A percentile compares a stretch with the other conserved stretches of the same genome.
phyloP scores from a whole-genome alignment of 2,113 vertebrate species.

The Ochotona curzoniae region DNA sequence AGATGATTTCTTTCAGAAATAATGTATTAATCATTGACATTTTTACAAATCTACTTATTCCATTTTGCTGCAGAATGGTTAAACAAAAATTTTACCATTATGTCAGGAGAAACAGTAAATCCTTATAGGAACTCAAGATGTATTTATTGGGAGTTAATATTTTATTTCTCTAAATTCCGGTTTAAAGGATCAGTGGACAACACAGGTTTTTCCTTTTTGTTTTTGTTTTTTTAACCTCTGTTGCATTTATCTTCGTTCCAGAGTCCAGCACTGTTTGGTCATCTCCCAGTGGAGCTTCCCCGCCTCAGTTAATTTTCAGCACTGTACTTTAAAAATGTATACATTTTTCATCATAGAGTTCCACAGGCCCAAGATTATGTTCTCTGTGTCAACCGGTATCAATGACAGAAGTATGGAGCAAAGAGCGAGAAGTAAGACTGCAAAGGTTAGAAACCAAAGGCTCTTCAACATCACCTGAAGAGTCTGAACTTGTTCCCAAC shows the following conservation, averaged over 20 bases:
- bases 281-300: neutral
- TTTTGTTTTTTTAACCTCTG: neutral
- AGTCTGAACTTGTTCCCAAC: neutral
- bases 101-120: neutral
- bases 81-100: neutral
- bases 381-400: neutral
- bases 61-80: neutral
- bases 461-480: neutral
- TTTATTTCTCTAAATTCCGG: conserved; percentile 21
- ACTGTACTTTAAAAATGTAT: neutral
- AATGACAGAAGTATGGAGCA: neutral
- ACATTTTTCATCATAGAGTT: too few species aligned
- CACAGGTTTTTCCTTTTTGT: neutral
- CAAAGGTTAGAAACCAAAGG: neutral
- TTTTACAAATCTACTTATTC: neutral
- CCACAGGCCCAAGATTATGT: neutral
- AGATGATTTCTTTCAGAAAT: neutral
- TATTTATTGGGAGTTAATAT: neutral
- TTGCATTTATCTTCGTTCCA: neutral
- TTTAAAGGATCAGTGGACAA: neutral
- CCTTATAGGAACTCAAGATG: neutral
- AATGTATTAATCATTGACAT: neutral
- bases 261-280: neutral
- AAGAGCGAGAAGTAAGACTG: neutral
- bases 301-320: neutral